Conservation (phyloP, 2,113 vertebrate species). For the Odocoileus hemionus region DNA sequence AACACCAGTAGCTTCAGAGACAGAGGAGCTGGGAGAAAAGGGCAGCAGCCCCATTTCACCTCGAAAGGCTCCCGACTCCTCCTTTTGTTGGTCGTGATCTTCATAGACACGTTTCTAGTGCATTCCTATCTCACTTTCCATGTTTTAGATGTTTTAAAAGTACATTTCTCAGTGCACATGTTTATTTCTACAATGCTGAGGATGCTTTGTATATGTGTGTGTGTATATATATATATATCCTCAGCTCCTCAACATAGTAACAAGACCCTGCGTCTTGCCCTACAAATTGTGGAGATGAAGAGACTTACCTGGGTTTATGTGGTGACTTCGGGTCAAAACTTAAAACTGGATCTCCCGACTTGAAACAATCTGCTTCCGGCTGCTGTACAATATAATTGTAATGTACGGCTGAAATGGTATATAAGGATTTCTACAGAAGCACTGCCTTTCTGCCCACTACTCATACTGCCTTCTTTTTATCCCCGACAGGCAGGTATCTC, state of each 20-base stretch:
- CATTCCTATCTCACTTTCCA: background rate
- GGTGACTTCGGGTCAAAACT: background rate
- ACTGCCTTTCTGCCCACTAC: background rate
- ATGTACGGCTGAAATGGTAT: background rate
- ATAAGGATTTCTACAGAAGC: background rate
- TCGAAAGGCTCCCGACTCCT: background rate
- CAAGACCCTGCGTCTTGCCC: background rate
- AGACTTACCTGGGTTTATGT: background rate
- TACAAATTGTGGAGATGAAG: background rate
- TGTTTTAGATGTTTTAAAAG: background rate
- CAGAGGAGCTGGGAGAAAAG: background rate
- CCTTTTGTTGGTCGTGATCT: background rate
- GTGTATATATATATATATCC: background rate
- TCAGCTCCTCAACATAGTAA: background rate
- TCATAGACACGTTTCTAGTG: background rate
- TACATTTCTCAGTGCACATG: background rate
- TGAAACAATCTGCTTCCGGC: background rate
- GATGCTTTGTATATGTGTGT: background rate
- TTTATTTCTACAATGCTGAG: background rate
- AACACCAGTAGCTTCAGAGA: background rate
- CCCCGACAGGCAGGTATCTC: conserved; percentile 90
- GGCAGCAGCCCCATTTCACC: background rate
- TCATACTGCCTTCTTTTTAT: conserved; percentile 45
- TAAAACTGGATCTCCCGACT: background rate
- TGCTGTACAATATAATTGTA: background rate